These are phyloP conservation scores for Drosophila rubida DNA, from an alignment of 2,888 invertebrate genomes.

Conservation along the genomic window DNA sequence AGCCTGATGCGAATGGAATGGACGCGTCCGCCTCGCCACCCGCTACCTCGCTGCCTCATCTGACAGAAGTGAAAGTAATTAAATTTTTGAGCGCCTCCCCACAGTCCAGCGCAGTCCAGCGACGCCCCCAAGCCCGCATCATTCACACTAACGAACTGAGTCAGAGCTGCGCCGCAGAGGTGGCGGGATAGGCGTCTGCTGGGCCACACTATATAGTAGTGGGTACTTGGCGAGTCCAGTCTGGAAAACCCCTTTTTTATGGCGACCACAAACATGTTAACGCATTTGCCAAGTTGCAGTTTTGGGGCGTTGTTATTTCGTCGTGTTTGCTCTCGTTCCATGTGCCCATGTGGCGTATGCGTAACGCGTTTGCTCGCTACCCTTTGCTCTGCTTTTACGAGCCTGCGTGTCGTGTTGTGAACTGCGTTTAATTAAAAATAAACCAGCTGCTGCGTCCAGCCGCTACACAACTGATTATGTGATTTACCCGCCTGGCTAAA, in stretches of 20 bases:
- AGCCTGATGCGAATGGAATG: slow-evolving; percentile 5
- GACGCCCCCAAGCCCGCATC: slow-evolving; percentile 38
- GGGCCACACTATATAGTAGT: background rate
- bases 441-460: slow-evolving; percentile 41
- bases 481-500: slow-evolving; percentile 36
- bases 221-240: slow-evolving; percentile 33
- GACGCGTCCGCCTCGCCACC: slow-evolving; percentile 1
- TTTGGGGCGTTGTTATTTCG: slow-evolving; percentile 27
- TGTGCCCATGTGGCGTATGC: slow-evolving; percentile 42
- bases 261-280: slow-evolving; percentile 72
- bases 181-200: slow-evolving; percentile 4
- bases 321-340: slow-evolving; percentile 13
- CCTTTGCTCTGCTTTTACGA: slow-evolving; percentile 58
- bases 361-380: slow-evolving; percentile 38
- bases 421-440: slow-evolving; percentile 73
- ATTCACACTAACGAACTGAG: slow-evolving; percentile 69
- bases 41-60: slow-evolving; percentile 18
- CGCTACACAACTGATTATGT: slow-evolving; percentile 52
- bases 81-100: slow-evolving; percentile 64
- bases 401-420: slow-evolving; percentile 35
- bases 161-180: slow-evolving; percentile 53
- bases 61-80: slow-evolving; percentile 77
- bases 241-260: slow-evolving; percentile 60
- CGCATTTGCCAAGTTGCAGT: slow-evolving; percentile 67
- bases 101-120: background rate